A percentile compares a stretch with the other conserved stretches of the same genome.
Evolutionary conservation across 1,140 invertebrate species (phyloP).

Genomic region (Camponotus floridanus): DNA sequence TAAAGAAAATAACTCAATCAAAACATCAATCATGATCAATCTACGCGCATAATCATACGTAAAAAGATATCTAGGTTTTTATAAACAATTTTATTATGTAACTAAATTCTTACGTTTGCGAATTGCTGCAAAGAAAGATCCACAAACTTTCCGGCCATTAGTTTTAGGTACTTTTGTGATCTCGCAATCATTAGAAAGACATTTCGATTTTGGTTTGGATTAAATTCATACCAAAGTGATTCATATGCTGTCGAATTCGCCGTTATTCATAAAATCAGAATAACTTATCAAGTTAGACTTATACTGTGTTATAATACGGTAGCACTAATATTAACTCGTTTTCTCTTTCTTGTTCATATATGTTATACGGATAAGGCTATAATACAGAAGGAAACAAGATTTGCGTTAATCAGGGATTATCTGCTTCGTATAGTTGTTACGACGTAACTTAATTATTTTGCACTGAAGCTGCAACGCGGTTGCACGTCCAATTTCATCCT

Average conservation of each 20-base stretch:
- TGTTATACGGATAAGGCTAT: too few relatives aligned
- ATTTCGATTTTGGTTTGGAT: constrained; percentile 22
- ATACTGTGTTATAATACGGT: background rate
- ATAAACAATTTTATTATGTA: background rate
- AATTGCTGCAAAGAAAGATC: constrained; percentile 54
- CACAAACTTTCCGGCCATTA: constrained; percentile 55
- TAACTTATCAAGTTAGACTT: background rate
- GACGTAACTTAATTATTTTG: background rate
- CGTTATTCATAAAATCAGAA: background rate
- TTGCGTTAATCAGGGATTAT: background rate
- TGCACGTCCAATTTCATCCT: background rate
- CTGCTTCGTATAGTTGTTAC: background rate
- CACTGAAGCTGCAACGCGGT: background rate
- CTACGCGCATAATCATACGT: too few relatives aligned
- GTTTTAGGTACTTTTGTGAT: constrained; percentile 50
- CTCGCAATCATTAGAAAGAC: constrained; percentile 52
- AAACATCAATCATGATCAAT: constrained; percentile 20
- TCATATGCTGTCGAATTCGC: constrained; percentile 37
- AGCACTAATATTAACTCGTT: background rate
- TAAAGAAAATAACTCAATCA: background rate
- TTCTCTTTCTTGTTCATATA: too few relatives aligned
- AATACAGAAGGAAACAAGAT: too few relatives aligned
- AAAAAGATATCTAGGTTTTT: background rate
- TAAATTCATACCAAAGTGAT: constrained; percentile 46
- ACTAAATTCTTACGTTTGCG: constrained; percentile 30